phyloP scores from a whole-genome alignment of 2,113 vertebrate species.

The Carassius auratus region DNA sequence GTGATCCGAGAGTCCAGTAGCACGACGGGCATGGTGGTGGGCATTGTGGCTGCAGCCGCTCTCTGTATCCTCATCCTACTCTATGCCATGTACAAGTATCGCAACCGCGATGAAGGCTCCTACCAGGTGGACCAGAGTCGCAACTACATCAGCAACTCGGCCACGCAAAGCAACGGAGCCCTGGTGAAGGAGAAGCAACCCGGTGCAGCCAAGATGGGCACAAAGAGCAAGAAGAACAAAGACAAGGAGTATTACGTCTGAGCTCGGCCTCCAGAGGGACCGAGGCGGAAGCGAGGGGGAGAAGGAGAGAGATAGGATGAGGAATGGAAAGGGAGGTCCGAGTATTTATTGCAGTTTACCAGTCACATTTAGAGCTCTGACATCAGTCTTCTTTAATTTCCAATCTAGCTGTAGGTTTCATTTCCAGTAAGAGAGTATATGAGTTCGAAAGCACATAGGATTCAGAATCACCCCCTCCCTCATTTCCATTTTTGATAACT shows the following conservation, averaged over 20 bases:
- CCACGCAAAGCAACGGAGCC: constrained; percentile 86
- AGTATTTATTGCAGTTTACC: constrained; percentile 22
- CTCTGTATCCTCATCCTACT: constrained; percentile 95
- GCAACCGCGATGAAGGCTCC: constrained; percentile 93
- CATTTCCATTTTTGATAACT: constrained; percentile 29
- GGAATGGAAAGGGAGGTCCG: constrained; percentile 34
- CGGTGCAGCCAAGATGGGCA: constrained; percentile 82
- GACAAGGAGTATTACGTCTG: constrained; percentile 97
- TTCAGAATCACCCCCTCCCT: constrained; percentile 7
- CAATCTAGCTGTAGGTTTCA: neutral
- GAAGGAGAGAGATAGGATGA: constrained; percentile 57
- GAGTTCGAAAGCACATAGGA: neutral
- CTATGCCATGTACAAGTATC: constrained; percentile 97
- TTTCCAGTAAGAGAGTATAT: neutral
- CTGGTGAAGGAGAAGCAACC: constrained; percentile 89
- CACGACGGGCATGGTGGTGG: no score
- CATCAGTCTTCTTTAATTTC: constrained; percentile 20
- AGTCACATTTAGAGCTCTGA: constrained; percentile 27
- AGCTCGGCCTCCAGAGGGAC: constrained; percentile 64
- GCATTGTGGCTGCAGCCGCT: no score
- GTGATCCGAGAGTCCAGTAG: constrained; percentile 91
- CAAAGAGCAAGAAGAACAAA: constrained; percentile 94
- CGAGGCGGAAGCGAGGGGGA: constrained; percentile 62
- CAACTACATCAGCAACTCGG: constrained; percentile 95
- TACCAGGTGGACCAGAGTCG: constrained; percentile 95